Conservation (phyloP, 2,888 invertebrate genomes). For the Tethea ocularis region DNA sequence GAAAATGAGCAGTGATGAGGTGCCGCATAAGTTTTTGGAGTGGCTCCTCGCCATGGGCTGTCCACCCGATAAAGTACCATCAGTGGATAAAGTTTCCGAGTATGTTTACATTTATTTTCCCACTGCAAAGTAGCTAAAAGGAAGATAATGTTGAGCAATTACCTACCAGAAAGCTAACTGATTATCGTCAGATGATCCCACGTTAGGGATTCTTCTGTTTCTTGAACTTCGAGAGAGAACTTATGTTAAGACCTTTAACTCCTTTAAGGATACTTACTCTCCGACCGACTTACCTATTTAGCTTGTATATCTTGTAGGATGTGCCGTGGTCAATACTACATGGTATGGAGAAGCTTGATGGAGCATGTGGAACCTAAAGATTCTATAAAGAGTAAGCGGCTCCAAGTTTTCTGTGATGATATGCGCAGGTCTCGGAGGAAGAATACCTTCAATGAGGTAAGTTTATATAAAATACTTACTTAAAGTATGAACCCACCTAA, state of each 20-base stretch:
- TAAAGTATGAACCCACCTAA: too few relatives aligned
- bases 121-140: background rate
- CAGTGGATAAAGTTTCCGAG: conserved; percentile 65
- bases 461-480: conserved; percentile 13
- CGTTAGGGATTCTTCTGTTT: too few relatives aligned
- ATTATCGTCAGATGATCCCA: too few relatives aligned
- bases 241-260: too few relatives aligned
- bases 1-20: conserved; percentile 58
- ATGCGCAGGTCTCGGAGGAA: conserved; percentile 54
- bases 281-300: too few relatives aligned
- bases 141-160: too few relatives aligned
- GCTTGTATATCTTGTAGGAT: conserved; percentile 48
- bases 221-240: too few relatives aligned
- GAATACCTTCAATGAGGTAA: conserved; percentile 58
- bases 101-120: conserved; percentile 37
- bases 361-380: conserved; percentile 66
- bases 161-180: too few relatives aligned
- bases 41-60: conserved; percentile 76
- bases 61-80: conserved; percentile 67
- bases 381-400: conserved; percentile 52
- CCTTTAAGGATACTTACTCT: too few relatives aligned
- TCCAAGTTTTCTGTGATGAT: conserved; percentile 70
- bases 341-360: conserved; percentile 76
- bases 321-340: conserved; percentile 72
- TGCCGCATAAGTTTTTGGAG: conserved; percentile 67